Evolutionary conservation across 2,113 vertebrate species (phyloP).

Genomic region (Coturnix japonica): DNA sequence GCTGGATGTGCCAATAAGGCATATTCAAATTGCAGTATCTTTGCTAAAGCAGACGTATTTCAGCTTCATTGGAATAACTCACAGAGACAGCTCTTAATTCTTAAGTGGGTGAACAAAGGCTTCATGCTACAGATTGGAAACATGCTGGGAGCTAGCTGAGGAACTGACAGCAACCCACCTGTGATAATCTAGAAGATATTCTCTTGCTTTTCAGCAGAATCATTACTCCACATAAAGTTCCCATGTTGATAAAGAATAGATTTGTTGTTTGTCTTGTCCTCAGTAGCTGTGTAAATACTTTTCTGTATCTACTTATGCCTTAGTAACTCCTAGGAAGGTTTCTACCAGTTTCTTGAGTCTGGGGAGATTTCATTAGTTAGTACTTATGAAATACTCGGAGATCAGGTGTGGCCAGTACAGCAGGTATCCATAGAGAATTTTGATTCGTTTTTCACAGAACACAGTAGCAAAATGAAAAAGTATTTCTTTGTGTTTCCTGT

Average conservation of each 20-base stretch:
- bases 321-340: neutral
- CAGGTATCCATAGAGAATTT: neutral
- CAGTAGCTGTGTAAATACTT: neutral
- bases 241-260: rapidly evolving
- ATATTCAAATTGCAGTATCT: neutral
- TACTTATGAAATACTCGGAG: neutral
- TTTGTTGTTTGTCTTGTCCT: neutral
- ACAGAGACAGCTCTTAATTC: neutral
- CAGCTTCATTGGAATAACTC: neutral
- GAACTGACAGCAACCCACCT: neutral
- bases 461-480: neutral
- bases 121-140: neutral
- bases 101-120: neutral
- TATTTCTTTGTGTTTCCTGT: neutral
- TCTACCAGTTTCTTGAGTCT: neutral
- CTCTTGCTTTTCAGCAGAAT: neutral
- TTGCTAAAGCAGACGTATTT: neutral
- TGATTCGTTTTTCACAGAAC: neutral
- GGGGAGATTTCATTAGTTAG: neutral
- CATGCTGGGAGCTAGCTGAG: neutral
- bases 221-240: neutral
- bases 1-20: neutral
- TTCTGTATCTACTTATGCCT: neutral
- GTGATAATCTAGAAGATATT: neutral
- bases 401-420: neutral